Evolutionary conservation across 1,140 invertebrate species (phyloP).

Genomic region (Tetragnatha versicolor): DNA sequence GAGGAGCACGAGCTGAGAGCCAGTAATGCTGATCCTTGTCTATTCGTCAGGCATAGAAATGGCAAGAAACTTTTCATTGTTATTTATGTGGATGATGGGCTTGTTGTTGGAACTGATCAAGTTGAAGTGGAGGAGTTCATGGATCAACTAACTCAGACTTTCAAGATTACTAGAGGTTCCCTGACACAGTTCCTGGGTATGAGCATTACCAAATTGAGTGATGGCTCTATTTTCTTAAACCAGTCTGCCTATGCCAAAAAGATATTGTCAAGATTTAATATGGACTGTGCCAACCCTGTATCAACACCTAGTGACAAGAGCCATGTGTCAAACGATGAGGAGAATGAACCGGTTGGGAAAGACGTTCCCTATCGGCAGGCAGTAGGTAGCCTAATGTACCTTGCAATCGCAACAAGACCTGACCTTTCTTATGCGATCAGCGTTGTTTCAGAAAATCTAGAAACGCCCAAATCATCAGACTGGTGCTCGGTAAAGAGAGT

Average conservation of each 20-base stretch:
- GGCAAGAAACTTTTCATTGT: conserved; percentile 59
- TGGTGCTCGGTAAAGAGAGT: conserved; percentile 63
- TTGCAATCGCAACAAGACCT: conserved; percentile 64
- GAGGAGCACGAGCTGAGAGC: background rate
- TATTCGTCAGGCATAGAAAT: conserved; percentile 13
- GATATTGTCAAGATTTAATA: conserved; percentile 50
- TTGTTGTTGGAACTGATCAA: conserved; percentile 59
- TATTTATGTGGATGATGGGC: conserved; percentile 67
- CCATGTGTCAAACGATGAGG: background rate
- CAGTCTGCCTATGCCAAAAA: conserved; percentile 22
- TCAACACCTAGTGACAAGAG: conserved; percentile 39
- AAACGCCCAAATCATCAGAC: conserved; percentile 55
- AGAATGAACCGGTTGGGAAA: background rate
- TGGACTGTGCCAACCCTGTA: conserved; percentile 45
- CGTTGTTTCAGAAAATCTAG: conserved; percentile 15
- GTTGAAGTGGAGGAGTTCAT: conserved; percentile 26
- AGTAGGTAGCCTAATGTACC: conserved; percentile 64
- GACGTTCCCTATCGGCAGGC: conserved; percentile 38
- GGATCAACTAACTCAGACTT: background rate
- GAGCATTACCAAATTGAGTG: conserved; percentile 4
- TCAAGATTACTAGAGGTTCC: conserved; percentile 34
- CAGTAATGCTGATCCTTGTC: conserved; percentile 32
- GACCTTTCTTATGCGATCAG: conserved; percentile 65
- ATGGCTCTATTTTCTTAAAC: conserved; percentile 42
- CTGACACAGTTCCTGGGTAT: conserved; percentile 36